A percentile compares a stretch with the other conserved stretches of the same genome.
Evolutionary conservation across 2,888 invertebrate genomes (phyloP).

Genomic region (Agrochola lota): DNA sequence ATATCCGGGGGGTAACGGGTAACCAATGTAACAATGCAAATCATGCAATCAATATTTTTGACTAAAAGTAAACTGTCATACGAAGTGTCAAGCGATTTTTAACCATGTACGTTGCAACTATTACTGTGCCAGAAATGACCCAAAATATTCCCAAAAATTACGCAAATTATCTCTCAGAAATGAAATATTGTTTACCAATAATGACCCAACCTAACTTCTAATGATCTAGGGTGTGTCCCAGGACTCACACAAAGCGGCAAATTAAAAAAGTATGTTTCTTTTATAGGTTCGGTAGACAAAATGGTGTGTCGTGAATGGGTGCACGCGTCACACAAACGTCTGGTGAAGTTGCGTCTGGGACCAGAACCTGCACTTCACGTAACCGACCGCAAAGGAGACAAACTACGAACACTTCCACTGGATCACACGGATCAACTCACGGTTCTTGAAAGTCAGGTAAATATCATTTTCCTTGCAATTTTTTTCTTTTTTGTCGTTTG

Average conservation of each 20-base stretch:
- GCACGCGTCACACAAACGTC: conserved; percentile 96
- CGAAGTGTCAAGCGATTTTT: background rate
- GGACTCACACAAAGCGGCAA: background rate
- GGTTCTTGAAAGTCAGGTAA: conserved; percentile 97
- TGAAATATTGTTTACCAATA: background rate
- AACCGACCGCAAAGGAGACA: conserved; percentile 97
- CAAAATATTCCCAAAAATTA: background rate
- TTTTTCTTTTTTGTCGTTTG: background rate
- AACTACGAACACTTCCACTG: conserved; percentile 95
- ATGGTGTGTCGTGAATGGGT: conserved; percentile 98
- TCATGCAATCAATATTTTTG: background rate
- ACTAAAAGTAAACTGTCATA: background rate
- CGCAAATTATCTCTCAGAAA: background rate
- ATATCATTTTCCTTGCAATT: conserved; percentile 43
- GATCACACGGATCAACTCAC: conserved; percentile 94
- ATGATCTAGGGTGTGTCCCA: background rate
- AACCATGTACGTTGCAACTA: background rate
- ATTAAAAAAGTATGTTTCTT: background rate
- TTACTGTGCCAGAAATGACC: background rate
- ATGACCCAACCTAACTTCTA: background rate
- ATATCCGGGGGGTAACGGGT: too few species aligned
- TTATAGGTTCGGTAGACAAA: conserved; percentile 94
- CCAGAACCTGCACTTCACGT: conserved; percentile 96
- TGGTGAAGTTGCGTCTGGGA: conserved; percentile 97
- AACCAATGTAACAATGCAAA: background rate